Evolutionary conservation across 2,888 invertebrate species (phyloP).

Genomic region (Pollenia amentaria): DNA sequence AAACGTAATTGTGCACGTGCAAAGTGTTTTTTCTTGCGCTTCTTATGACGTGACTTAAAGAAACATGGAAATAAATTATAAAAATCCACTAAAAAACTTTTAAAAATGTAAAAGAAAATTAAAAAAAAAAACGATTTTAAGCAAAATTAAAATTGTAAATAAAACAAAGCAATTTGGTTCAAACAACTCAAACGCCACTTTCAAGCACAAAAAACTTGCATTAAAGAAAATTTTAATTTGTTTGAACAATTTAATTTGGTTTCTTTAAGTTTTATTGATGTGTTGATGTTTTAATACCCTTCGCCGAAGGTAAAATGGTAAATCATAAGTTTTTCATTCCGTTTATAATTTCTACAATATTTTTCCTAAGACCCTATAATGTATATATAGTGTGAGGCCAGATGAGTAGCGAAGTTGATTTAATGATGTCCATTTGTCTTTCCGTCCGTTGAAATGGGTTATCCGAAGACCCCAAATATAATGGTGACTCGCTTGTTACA

Average conservation of each 20-base stretch:
- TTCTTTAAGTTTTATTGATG: not conserved
- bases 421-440: too few species aligned
- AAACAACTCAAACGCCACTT: not conserved
- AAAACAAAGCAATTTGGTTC: not conserved
- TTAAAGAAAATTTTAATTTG: not conserved
- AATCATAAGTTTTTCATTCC: too few species aligned
- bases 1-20: conserved; percentile 63
- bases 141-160: conserved; percentile 9
- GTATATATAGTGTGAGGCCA: too few species aligned
- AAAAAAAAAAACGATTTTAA: conserved; percentile 21
- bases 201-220: not conserved
- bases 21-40: conserved; percentile 40
- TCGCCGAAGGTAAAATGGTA: too few species aligned
- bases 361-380: too few species aligned
- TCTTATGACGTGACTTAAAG: conserved; percentile 51
- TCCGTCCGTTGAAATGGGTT: too few species aligned
- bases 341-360: too few species aligned
- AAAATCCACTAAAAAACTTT: conserved; percentile 11
- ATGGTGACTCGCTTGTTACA: too few species aligned
- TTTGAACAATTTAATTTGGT: not conserved
- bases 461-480: too few species aligned
- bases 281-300: not conserved
- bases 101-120: not conserved
- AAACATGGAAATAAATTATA: conserved; percentile 3
- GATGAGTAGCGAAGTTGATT: too few species aligned